These are phyloP conservation scores for Hydrozoanthus gracilis DNA, from an alignment of 92 coral and sea anemone species.

Conservation along the genomic window DNA sequence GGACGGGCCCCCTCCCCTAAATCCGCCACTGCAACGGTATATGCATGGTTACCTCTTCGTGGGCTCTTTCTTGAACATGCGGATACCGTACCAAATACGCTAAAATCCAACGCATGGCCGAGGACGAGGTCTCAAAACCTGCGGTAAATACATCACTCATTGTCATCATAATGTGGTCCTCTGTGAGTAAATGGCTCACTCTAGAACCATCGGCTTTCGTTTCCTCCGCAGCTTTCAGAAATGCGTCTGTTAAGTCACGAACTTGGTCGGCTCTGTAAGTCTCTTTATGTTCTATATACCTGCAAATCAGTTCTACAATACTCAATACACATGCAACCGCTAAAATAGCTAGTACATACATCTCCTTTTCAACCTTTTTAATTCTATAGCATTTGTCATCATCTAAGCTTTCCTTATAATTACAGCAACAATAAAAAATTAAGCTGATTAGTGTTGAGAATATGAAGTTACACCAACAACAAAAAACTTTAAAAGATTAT, in stretches of 20 bases:
- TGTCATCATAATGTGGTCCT: slow-evolving; percentile 65
- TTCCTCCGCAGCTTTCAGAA: slow-evolving; percentile 66
- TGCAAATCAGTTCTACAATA: neutral
- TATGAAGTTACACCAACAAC: too few species aligned
- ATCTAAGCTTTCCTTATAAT: too few species aligned
- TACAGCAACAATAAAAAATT: too few species aligned
- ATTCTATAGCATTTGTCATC: too few species aligned
- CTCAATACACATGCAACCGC: too few species aligned
- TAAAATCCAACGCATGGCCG: slow-evolving; percentile 61
- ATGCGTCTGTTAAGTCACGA: slow-evolving; percentile 75
- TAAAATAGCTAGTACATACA: too few species aligned
- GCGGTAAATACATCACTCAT: slow-evolving; percentile 66
- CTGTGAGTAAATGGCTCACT: slow-evolving; percentile 48
- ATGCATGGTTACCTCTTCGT: slow-evolving; percentile 32
- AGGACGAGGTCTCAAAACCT: slow-evolving; percentile 65
- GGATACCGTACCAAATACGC: slow-evolving; percentile 61
- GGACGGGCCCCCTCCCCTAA: too few species aligned
- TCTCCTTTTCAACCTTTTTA: too few species aligned
- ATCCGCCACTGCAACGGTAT: too few species aligned
- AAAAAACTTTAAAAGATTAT: too few species aligned
- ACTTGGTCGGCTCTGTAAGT: slow-evolving; percentile 55
- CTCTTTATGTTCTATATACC: slow-evolving; percentile 53
- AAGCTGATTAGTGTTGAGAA: too few species aligned
- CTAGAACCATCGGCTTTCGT: slow-evolving; percentile 18
- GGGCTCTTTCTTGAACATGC: slow-evolving; percentile 57